Evolutionary conservation across 35 echinoderm and acorn worm species (phyloP).

Genomic region (Heliocidaris tuberculata): DNA sequence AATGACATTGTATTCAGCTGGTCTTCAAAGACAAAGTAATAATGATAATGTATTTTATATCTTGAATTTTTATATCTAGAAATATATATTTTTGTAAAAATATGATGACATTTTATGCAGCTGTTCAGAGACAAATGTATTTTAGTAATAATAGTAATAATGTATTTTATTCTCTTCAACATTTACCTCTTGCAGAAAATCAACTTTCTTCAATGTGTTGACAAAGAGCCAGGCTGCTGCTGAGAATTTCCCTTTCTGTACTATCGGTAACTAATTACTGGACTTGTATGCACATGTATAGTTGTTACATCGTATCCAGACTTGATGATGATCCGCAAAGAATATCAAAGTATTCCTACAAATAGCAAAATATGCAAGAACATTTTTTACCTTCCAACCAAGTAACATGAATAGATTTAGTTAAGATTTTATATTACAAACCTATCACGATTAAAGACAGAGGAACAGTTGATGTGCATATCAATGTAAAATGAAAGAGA

Average conservation of each 20-base stretch:
- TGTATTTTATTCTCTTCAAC: neutral
- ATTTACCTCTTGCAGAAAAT: constrained; percentile 72
- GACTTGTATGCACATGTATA: neutral
- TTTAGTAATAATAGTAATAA: neutral
- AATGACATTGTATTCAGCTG: neutral
- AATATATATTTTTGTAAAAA: too few species aligned
- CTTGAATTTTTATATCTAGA: too few species aligned
- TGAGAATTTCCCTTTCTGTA: constrained; percentile 99
- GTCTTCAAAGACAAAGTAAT: neutral
- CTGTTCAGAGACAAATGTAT: neutral
- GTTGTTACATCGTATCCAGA: neutral
- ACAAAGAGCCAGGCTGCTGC: constrained; percentile 92
- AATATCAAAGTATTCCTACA: neutral
- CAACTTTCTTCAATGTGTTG: constrained; percentile 97
- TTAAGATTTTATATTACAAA: too few species aligned
- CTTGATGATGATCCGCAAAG: neutral
- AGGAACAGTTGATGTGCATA: too few species aligned
- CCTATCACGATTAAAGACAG: too few species aligned
- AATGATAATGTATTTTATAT: constrained; percentile 17
- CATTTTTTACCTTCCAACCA: too few species aligned
- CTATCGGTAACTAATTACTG: constrained; percentile 65
- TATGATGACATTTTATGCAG: neutral
- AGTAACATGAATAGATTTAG: too few species aligned
- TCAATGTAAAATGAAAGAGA: too few species aligned
- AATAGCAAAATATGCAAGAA: neutral